These are phyloP conservation scores for Polypterus senegalus DNA, from an alignment of 2,113 vertebrate species.

Conservation along the genomic window DNA sequence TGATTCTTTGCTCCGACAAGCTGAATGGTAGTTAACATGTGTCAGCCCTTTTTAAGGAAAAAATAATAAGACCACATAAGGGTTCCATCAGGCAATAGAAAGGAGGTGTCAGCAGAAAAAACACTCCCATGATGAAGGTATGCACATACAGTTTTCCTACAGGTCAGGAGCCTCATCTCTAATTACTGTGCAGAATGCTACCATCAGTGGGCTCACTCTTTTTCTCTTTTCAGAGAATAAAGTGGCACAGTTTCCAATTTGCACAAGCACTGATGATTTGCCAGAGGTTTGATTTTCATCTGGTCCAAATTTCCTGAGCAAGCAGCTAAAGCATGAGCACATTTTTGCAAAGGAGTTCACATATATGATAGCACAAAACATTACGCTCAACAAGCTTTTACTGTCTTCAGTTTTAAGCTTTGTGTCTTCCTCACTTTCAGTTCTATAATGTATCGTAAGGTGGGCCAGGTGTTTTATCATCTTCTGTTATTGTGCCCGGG, in stretches of 20 bases:
- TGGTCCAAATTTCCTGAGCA: background rate
- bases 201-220: background rate
- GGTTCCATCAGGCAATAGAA: conserved; percentile 3
- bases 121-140: background rate
- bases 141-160: background rate
- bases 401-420: too few species aligned
- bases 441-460: too few species aligned
- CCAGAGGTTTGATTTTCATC: background rate
- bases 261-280: background rate
- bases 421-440: too few species aligned
- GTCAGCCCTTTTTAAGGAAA: conserved; percentile 29
- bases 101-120: conserved; percentile 12
- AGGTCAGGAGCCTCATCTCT: background rate
- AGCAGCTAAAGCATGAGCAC: too few species aligned
- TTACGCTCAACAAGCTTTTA: too few species aligned
- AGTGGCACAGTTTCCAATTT: background rate
- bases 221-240: background rate
- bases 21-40: conserved; percentile 21
- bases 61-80: conserved; percentile 16
- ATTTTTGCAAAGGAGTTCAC: too few species aligned
- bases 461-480: too few species aligned
- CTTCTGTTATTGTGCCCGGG: too few species aligned
- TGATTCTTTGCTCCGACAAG: conserved; percentile 10
- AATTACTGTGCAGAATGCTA: background rate
- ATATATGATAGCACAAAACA: too few species aligned